A percentile compares a stretch with the other conserved stretches of the same genome.
Conservation (phyloP, 2,113 vertebrate species). For the Gymnogyps californianus region DNA sequence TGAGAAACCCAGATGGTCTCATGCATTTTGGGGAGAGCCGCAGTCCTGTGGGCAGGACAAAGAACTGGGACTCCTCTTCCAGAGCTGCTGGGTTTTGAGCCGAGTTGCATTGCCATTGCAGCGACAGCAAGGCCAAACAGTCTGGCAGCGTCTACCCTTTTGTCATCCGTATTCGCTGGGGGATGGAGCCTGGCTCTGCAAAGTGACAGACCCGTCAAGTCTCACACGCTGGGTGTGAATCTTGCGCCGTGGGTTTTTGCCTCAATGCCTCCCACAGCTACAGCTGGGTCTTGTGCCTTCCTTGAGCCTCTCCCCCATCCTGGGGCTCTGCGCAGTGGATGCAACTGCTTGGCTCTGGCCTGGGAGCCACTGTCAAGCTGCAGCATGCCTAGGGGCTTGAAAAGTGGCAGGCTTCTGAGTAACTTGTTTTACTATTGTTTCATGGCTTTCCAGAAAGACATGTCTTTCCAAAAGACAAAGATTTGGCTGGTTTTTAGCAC, state of each 20-base stretch:
- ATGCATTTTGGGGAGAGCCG: neutral
- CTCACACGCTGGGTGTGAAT: neutral
- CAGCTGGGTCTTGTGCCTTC: neutral
- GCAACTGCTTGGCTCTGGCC: neutral
- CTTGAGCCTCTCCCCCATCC: accelerated
- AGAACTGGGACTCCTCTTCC: neutral
- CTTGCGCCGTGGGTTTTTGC: neutral
- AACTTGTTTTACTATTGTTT: neutral
- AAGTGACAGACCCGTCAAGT: neutral
- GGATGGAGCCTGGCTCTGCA: neutral
- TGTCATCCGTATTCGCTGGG: accelerated
- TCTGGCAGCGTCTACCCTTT: neutral
- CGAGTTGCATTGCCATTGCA: neutral
- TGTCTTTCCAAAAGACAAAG: neutral
- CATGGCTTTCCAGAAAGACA: neutral
- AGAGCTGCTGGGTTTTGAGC: neutral
- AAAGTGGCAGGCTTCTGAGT: neutral
- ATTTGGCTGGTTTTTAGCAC: neutral
- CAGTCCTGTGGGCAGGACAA: neutral
- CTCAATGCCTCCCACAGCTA: neutral
- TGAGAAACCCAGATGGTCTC: neutral
- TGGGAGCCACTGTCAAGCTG: neutral
- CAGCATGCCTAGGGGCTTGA: neutral
- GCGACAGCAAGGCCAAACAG: neutral
- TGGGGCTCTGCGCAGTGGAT: neutral